Percentiles rank a stretch among this genome's conserved stretches.
Conservation (phyloP, 92 coral and sea anemone genomes). For the Montipora capitata region DNA sequence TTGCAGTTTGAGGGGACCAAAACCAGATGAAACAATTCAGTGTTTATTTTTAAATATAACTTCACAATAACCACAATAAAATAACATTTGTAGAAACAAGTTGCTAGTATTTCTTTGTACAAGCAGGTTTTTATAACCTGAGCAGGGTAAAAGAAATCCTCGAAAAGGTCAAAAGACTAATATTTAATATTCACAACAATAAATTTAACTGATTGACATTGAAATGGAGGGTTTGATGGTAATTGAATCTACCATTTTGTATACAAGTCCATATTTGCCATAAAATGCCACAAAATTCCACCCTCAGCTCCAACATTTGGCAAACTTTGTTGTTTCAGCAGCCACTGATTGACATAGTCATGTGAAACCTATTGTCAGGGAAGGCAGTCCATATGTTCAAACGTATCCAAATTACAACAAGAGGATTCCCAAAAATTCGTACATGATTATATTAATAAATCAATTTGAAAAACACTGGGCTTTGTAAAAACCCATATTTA, state of each 20-base stretch:
- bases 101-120: constrained; percentile 3
- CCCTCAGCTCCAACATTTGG: no score
- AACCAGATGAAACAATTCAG: background rate
- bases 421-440: constrained; percentile 1
- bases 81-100: background rate
- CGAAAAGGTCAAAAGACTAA: background rate
- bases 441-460: background rate
- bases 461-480: background rate
- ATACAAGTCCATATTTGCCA: no score
- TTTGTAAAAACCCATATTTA: constrained; percentile 4
- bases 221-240: background rate
- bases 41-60: background rate
- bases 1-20: constrained; percentile 11
- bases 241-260: constrained; percentile 7
- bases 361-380: no score
- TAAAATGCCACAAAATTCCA: no score
- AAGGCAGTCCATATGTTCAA: no score
- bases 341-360: no score
- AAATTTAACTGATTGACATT: background rate
- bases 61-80: constrained; percentile 13
- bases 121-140: constrained; percentile 2
- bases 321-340: no score
- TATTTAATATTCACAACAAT: background rate
- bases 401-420: background rate
- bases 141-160: constrained; percentile 3